Conservation (phyloP, 2,888 invertebrate genomes). For the Zele albiditarsus region DNA sequence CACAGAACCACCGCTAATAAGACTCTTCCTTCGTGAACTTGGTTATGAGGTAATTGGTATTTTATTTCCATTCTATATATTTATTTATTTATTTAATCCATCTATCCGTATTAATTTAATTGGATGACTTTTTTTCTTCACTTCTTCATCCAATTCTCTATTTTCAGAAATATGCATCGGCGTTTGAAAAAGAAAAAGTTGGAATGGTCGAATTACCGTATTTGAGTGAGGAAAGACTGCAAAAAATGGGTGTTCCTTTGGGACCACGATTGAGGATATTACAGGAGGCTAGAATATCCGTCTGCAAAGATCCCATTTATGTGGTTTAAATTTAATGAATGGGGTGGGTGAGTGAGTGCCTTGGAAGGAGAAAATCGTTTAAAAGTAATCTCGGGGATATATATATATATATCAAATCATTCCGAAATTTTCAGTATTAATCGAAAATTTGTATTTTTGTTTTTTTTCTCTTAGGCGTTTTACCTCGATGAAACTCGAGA, state of each 20-base stretch:
- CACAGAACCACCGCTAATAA: conserved; percentile 91
- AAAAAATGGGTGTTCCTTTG: conserved; percentile 92
- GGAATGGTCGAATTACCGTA: conserved; percentile 94
- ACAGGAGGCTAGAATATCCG: conserved; percentile 85
- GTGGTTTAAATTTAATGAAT: conserved; percentile 65
- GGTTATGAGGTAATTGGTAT: conserved; percentile 85
- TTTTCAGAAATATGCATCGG: conserved; percentile 88
- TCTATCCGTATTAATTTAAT: conserved; percentile 27
- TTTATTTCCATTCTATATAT: not conserved
- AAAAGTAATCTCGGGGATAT: not conserved
- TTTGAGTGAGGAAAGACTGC: conserved; percentile 89
- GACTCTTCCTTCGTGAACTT: conserved; percentile 90
- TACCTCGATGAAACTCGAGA: not conserved
- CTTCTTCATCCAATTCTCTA: conserved; percentile 44
- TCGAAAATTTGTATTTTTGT: conserved; percentile 17
- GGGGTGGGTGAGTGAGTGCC: conserved; percentile 54
- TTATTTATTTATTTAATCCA: not conserved
- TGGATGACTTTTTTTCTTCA: conserved; percentile 25
- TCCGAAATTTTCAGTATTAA: conserved; percentile 30
- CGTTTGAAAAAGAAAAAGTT: conserved; percentile 89
- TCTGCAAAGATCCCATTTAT: conserved; percentile 77
- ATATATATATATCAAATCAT: not conserved
- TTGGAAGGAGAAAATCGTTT: not conserved
- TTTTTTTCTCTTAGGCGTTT: not conserved
- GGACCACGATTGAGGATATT: conserved; percentile 91